Percentiles rank a stretch among this genome's conserved stretches.
Conservation (phyloP, 2,888 invertebrate species). For the Agapostemon virescens region DNA sequence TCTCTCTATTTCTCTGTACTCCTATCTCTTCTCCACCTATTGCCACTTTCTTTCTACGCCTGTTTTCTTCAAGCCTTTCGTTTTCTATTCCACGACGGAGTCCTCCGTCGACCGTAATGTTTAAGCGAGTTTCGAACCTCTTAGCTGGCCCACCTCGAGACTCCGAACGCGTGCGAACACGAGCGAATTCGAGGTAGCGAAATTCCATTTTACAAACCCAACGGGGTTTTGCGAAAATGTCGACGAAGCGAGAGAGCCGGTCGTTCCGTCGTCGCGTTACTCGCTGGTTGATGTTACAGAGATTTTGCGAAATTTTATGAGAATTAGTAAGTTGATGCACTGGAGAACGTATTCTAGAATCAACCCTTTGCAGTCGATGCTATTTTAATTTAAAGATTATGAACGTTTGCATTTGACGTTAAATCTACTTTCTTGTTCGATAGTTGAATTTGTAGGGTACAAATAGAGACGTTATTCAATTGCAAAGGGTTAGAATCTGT, state of each 20-base stretch:
- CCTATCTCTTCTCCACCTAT: not conserved
- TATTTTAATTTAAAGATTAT: no score
- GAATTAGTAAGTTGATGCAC: no score
- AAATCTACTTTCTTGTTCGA: no score
- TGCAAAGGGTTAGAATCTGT: no score
- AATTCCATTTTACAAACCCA: not conserved
- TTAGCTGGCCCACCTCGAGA: not conserved
- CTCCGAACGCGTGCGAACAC: not conserved
- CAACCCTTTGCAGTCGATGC: no score
- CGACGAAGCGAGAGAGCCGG: not conserved
- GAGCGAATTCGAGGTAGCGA: not conserved
- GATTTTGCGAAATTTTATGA: no score
- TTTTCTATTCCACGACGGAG: not conserved
- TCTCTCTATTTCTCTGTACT: constrained; percentile 1
- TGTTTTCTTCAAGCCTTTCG: not conserved
- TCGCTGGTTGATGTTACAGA: not conserved
- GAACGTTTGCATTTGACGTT: no score
- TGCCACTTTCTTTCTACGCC: not conserved
- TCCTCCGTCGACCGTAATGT: not conserved
- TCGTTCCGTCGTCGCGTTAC: not conserved
- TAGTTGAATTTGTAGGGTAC: no score
- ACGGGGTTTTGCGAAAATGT: not conserved
- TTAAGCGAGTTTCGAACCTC: constrained; percentile 2
- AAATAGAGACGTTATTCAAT: no score
- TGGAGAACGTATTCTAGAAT: no score